phyloP scores from a whole-genome alignment of 2,113 vertebrate species.

The Sturnira hondurensis region DNA sequence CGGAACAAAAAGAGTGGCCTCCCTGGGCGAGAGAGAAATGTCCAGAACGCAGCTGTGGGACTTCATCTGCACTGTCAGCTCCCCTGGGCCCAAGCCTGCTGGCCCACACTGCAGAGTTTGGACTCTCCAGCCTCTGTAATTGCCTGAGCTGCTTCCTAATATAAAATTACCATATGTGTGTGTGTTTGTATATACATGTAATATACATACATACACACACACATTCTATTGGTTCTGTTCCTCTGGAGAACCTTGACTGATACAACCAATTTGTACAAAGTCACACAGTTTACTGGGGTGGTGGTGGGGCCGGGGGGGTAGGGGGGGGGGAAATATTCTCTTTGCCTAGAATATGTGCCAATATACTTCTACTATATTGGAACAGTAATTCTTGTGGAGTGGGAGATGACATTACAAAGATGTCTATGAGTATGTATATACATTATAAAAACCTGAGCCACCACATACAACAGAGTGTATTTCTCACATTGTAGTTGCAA shows the following conservation, averaged over 20 bases:
- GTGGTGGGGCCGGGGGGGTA: rapidly evolving
- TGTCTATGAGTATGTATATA: neutral
- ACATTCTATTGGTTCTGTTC: neutral
- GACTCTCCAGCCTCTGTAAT: neutral
- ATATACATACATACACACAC: neutral
- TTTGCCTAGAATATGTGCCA: neutral
- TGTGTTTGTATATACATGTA: neutral
- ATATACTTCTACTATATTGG: neutral
- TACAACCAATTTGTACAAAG: neutral
- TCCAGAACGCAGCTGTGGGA: neutral
- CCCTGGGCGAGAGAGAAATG: neutral
- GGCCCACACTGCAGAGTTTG: neutral
- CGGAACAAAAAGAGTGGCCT: neutral
- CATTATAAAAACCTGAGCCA: neutral
- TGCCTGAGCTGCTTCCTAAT: neutral
- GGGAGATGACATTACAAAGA: neutral
- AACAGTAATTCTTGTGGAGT: neutral
- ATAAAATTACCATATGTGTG: neutral
- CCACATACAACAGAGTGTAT: neutral
- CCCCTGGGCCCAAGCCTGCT: neutral
- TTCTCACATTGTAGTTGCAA: neutral
- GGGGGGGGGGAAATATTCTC: neutral
- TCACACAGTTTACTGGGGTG: neutral
- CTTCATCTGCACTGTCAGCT: neutral
- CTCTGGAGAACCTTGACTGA: neutral